Evolutionary conservation across 2,113 vertebrate genomes (phyloP).

Genomic region (Elgaria multicarinata): DNA sequence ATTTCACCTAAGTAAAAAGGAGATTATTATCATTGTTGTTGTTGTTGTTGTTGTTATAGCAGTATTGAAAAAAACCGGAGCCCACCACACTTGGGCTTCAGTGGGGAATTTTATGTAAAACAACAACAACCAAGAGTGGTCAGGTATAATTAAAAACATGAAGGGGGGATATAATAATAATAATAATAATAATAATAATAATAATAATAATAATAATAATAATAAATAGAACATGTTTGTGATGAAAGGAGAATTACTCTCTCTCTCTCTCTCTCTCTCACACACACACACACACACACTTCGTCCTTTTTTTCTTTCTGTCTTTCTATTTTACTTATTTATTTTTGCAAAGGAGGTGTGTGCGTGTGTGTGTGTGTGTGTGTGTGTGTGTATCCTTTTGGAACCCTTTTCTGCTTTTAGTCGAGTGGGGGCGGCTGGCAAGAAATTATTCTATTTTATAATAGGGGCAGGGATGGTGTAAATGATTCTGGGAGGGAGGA

Average conservation of each 20-base stretch:
- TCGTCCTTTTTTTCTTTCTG: neutral
- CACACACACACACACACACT: too few relatives aligned
- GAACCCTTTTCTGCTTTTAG: neutral
- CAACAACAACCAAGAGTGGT: too few relatives aligned
- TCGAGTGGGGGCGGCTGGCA: neutral
- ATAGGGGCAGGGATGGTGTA: neutral
- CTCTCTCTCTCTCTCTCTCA: rapidly evolving
- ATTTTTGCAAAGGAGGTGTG: neutral
- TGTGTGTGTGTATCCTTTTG: neutral
- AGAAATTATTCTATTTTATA: neutral
- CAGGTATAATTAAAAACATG: neutral
- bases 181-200: too few relatives aligned
- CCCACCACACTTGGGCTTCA: too few relatives aligned
- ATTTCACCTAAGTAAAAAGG: neutral
- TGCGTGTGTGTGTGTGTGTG: too few relatives aligned
- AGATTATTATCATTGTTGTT: too few relatives aligned
- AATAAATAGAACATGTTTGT: too few relatives aligned
- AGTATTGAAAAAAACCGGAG: too few relatives aligned
- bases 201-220: too few relatives aligned
- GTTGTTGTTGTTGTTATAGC: too few relatives aligned
- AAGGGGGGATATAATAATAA: neutral
- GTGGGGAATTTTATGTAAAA: neutral
- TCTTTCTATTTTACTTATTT: too few relatives aligned
- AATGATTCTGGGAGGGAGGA: neutral
- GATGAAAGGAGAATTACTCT: too few relatives aligned